These are phyloP conservation scores for Periophthalmodon schlosseri DNA, from an alignment of 2,113 vertebrate genomes.

Conservation along the genomic window DNA sequence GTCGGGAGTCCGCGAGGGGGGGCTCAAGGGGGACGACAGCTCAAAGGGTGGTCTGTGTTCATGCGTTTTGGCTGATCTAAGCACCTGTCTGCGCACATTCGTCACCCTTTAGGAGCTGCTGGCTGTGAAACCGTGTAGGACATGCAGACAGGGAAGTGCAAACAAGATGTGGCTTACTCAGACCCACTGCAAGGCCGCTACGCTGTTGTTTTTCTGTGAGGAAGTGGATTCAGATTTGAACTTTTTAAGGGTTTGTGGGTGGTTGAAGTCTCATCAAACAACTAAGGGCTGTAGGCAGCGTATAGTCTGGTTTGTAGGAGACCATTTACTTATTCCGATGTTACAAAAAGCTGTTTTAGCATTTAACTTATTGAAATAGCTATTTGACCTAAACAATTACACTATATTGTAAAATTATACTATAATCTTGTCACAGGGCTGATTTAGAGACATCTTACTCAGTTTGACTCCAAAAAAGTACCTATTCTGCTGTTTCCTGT, in stretches of 20 bases:
- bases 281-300: neutral
- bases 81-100: slow-evolving; percentile 62
- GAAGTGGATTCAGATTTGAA: slow-evolving; percentile 51
- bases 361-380: neutral
- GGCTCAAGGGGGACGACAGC: slow-evolving; percentile 14
- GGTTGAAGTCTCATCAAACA: neutral
- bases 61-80: slow-evolving; percentile 53
- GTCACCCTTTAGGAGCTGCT: slow-evolving; percentile 36
- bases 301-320: neutral
- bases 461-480: neutral
- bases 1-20: slow-evolving; percentile 25
- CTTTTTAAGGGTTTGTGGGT: slow-evolving; percentile 25
- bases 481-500: neutral
- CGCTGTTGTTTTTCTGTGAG: slow-evolving; percentile 53
- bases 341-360: neutral
- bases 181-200: slow-evolving; percentile 30
- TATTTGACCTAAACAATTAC: too few species aligned
- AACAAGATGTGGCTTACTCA: slow-evolving; percentile 45
- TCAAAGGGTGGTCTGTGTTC: slow-evolving; percentile 50
- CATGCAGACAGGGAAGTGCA: slow-evolving; percentile 40
- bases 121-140: slow-evolving; percentile 25
- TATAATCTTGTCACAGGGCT: too few species aligned
- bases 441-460: neutral
- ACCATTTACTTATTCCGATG: neutral
- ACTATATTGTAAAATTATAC: neutral